Base-by-base conservation (phyloP, 2,888 invertebrate species). In the Mimachlamys varia region DNA sequence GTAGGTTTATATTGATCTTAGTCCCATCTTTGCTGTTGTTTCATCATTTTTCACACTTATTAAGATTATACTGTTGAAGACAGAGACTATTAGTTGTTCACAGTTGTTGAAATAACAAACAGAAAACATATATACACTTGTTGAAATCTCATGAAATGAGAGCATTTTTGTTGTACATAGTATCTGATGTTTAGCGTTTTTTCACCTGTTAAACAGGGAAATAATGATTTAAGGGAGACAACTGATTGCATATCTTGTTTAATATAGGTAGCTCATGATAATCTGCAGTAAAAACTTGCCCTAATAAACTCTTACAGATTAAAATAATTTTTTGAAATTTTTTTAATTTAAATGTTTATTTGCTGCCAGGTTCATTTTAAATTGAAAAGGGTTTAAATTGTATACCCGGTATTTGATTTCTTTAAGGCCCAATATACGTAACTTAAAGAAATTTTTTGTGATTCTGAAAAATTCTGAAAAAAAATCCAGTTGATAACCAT, bases 111-210 rank as follows among this genome's bases (percentile, higher is more conserved):
- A 76, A 12, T 33, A 76, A 33, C 76, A 33, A 76, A 76, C 62
- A 62, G 22, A 76, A 58, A 27, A 33, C 76, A 76, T 12, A 76
- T 76, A 76, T 76, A 76, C 76, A 76, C 76, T 76, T 76, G 76
- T 76, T 76, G 76, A 76, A 76, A 76, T 76, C 76, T 76, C 76
- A 76, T 76, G 33, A 27, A 76, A 76, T 76, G 76, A 76, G 76
- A 76, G 76, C 76, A 76, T 76, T 62, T 62, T 76, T 76, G 27
- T 76, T 76, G 76, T 76, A 76, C 76, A 76, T 76, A 76, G 76
- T 76, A 76, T 76, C 4, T 62, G n/a, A 62, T 62, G 62, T 22
- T 62, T 62, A n/a, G n/a, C 22, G 10, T 62, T 58, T 76, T 76
- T 33, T 76, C 22, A 12, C 76, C 76, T 76, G 76, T 76, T 12